Percentiles rank a stretch among this genome's conserved stretches.
These are phyloP conservation scores for Malurus elegans DNA, from an alignment of 2,113 vertebrate species.

Conservation along the genomic window DNA sequence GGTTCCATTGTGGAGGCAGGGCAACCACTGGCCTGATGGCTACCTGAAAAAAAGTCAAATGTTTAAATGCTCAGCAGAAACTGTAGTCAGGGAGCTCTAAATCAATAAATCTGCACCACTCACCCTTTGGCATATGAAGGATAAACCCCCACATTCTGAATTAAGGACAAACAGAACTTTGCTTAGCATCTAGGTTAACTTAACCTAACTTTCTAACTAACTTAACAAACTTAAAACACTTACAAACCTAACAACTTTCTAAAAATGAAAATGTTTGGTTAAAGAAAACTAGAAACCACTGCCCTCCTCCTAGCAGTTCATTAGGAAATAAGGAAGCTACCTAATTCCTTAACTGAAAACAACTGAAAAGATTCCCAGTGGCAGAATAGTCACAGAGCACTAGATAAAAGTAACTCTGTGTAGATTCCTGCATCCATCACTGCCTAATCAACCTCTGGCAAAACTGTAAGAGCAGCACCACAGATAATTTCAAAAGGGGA, in stretches of 20 bases:
- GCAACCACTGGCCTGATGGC: not conserved
- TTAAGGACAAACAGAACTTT: not conserved
- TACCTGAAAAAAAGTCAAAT: not conserved
- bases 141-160: not conserved
- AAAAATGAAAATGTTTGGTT: not conserved
- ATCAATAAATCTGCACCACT: not conserved
- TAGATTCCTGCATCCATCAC: not conserved
- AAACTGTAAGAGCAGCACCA: not conserved
- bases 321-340: not conserved
- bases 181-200: not conserved
- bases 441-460: not conserved
- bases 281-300: not conserved
- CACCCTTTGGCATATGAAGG: not conserved
- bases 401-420: not conserved
- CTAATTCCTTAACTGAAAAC: not conserved
- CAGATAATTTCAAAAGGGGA: not conserved
- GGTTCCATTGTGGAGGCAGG: not conserved
- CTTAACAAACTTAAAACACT: too few relatives aligned
- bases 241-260: not conserved
- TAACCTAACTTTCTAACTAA: too few relatives aligned
- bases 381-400: not conserved
- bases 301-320: not conserved
- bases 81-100: not conserved
- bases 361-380: not conserved
- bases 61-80: not conserved